These are phyloP conservation scores for Actinia equina DNA, from an alignment of 64 coral and sea anemone genomes.

Conservation along the genomic window DNA sequence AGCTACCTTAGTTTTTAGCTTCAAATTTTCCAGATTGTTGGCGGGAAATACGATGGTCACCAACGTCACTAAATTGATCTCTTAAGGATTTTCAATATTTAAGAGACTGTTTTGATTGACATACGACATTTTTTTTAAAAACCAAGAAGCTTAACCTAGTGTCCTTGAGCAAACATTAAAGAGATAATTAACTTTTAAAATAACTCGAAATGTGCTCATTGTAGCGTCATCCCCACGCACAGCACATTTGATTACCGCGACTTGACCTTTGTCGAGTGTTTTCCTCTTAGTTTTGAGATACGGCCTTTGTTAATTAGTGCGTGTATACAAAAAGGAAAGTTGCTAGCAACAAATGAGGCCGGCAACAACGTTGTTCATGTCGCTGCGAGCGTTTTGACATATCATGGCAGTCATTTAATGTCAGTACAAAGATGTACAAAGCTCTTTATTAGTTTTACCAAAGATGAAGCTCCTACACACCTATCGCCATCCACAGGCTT, in stretches of 20 bases:
- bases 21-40: too few species aligned
- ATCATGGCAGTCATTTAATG: background rate
- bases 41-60: too few species aligned
- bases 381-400: background rate
- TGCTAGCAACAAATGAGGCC: background rate
- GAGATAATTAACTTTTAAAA: constrained; percentile 5
- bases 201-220: background rate
- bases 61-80: background rate
- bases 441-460: background rate
- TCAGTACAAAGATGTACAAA: background rate
- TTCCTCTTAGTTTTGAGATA: background rate
- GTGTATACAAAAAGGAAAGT: background rate
- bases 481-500: background rate
- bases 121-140: background rate
- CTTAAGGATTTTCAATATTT: background rate
- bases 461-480: background rate
- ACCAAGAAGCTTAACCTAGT: background rate
- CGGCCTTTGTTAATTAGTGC: background rate
- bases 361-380: too few species aligned
- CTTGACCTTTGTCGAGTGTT: constrained; percentile 3
- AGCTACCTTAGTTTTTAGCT: too few species aligned
- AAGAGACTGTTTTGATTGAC: background rate
- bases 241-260: background rate
- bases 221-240: background rate
- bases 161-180: background rate